Percentiles rank a stretch among this genome's conserved stretches.
phyloP scores from a whole-genome alignment of 2,888 invertebrate genomes.

The Drosophila pseudotakahashii region DNA sequence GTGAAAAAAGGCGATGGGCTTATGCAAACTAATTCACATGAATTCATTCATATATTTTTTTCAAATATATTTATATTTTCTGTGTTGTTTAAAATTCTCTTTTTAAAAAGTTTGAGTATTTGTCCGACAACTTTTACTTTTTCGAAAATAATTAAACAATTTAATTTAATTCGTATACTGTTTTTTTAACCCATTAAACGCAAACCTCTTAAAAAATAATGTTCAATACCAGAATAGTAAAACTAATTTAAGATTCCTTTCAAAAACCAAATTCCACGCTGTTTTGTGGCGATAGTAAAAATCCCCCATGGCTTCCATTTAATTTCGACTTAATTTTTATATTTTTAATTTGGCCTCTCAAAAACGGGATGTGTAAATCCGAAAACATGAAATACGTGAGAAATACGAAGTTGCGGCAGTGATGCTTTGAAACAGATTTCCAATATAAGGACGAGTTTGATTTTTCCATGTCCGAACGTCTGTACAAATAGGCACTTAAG shows the following conservation, averaged over 20 bases:
- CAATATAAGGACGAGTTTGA: slow-evolving; percentile 46
- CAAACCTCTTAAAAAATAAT: not conserved
- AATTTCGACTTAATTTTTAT: not conserved
- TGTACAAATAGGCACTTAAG: slow-evolving; percentile 68
- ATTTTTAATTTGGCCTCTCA: slow-evolving; percentile 9
- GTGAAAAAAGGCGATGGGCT: not conserved
- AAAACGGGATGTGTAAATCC: slow-evolving; percentile 66
- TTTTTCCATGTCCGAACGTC: slow-evolving; percentile 50
- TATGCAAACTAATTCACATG: slow-evolving; percentile 4
- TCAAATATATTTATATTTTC: not conserved
- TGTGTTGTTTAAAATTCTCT: not conserved
- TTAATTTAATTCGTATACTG: too few species aligned
- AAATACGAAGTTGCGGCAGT: slow-evolving; percentile 70
- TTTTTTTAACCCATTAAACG: too few species aligned
- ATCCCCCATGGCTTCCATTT: not conserved
- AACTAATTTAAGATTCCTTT: not conserved
- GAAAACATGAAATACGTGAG: slow-evolving; percentile 84
- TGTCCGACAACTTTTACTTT: too few species aligned
- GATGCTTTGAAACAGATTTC: slow-evolving; percentile 40
- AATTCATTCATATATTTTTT: slow-evolving; percentile 4
- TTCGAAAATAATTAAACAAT: too few species aligned
- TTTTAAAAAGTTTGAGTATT: too few species aligned
- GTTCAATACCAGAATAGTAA: not conserved
- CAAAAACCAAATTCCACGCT: not conserved
- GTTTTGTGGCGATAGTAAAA: not conserved